Evolutionary conservation across 2,797 vertebrate species (phyloP).

Genomic region (Syngnathus acus): DNA sequence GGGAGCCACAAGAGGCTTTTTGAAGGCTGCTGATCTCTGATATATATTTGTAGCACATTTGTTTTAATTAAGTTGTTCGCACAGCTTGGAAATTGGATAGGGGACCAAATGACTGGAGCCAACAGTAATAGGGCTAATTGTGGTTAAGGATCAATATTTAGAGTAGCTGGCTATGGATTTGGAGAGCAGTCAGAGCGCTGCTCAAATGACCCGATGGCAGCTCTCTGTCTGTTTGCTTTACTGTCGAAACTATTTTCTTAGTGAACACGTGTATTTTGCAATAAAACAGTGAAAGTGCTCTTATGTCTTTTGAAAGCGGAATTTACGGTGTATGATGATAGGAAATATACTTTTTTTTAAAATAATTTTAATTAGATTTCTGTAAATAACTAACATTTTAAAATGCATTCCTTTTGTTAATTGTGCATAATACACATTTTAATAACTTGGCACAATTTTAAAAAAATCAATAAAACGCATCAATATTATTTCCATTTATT

Average conservation of each 20-base stretch:
- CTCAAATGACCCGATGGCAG: conserved; percentile 44
- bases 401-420: neutral
- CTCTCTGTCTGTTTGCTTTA: conserved; percentile 4
- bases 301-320: neutral
- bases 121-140: conserved; percentile 73
- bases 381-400: neutral
- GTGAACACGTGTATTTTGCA: neutral
- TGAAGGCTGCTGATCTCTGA: conserved; percentile 68
- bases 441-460: neutral
- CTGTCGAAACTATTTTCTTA: neutral
- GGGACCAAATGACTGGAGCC: conserved; percentile 71
- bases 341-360: neutral
- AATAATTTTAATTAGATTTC: neutral
- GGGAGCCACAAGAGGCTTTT: conserved; percentile 63
- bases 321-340: neutral
- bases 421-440: neutral
- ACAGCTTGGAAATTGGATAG: conserved; percentile 75
- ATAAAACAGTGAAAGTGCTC: neutral
- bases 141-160: conserved; percentile 70
- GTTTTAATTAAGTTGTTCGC: conserved; percentile 80
- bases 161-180: conserved; percentile 56
- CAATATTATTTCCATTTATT: no score
- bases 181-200: conserved; percentile 43
- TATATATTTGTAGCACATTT: conserved; percentile 79
- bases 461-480: no score